These are phyloP conservation scores for Neoascia interrupta DNA, from an alignment of 2,888 invertebrate species.

Conservation along the genomic window DNA sequence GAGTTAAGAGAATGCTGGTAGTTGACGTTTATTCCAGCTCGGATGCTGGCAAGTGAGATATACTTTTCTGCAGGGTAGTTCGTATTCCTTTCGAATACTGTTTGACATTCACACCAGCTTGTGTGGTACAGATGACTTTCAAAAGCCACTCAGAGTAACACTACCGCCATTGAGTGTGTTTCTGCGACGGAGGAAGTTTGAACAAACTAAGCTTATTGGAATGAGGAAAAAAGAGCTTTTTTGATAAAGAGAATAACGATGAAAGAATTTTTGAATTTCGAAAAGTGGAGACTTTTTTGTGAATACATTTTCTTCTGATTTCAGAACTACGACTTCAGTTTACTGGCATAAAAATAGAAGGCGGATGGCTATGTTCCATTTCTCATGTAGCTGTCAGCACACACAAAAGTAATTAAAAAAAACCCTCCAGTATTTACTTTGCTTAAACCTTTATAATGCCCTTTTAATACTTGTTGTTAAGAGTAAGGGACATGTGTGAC, in stretches of 20 bases:
- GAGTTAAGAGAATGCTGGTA: neutral
- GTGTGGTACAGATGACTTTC: neutral
- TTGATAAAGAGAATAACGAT: neutral
- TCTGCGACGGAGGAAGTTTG: neutral
- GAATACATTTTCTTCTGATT: constrained; percentile 27
- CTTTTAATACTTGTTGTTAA: no score
- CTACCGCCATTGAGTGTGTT: constrained; percentile 48
- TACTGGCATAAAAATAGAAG: neutral
- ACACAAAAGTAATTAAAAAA: no score
- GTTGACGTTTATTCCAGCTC: constrained; percentile 4
- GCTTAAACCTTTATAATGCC: no score
- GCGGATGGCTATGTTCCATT: no score
- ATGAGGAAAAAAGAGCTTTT: constrained; percentile 28
- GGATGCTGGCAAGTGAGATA: constrained; percentile 20
- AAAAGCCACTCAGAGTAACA: constrained; percentile 9
- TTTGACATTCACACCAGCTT: neutral
- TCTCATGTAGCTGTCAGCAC: no score
- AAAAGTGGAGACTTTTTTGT: constrained; percentile 40
- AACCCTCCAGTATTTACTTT: no score
- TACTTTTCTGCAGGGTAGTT: neutral
- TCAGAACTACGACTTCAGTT: no score
- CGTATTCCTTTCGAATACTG: neutral
- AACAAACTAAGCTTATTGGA: constrained; percentile 47
- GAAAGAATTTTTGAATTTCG: constrained; percentile 28
- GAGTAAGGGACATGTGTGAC: no score